Evolutionary conservation across 37 sponge, comb jelly and placozoan genomes (phyloP).

Genomic region (Beroe forskalii): DNA sequence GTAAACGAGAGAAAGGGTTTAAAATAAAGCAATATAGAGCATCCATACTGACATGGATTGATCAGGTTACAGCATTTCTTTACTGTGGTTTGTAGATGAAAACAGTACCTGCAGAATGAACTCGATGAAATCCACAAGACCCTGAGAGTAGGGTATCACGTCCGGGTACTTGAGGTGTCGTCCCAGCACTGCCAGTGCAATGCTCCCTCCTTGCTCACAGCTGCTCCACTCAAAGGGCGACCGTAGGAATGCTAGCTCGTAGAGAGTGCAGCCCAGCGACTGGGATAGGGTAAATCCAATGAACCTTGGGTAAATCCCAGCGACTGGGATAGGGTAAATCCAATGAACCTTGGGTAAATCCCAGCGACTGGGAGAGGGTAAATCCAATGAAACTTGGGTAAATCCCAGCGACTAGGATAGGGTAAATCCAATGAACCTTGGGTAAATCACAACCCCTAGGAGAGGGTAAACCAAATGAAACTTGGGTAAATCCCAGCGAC

Average conservation of each 20-base stretch:
- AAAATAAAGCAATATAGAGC: no score
- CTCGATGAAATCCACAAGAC: slow-evolving; percentile 21
- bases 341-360: no score
- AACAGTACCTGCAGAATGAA: slow-evolving; percentile 43
- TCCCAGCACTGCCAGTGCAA: slow-evolving; percentile 7
- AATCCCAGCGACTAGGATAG: slow-evolving; percentile 79
- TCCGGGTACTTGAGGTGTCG: slow-evolving; percentile 14
- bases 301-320: slow-evolving; percentile 86
- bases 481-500: no score
- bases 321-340: slow-evolving; percentile 64
- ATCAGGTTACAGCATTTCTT: no score
- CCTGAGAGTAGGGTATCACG: slow-evolving; percentile 13
- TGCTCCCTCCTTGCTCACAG: slow-evolving; percentile 49
- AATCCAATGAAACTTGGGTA: no score
- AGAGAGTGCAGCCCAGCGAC: slow-evolving; percentile 89
- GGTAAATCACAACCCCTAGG: no score
- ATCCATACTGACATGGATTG: no score
- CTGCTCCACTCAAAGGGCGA: slow-evolving; percentile 49
- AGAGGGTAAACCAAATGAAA: no score
- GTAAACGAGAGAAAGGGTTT: no score
- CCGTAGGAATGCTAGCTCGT: slow-evolving; percentile 77
- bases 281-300: not conserved
- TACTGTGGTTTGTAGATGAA: no score
- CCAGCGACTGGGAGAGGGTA: slow-evolving; percentile 71
- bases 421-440: no score